Evolutionary conservation across 2,797 vertebrate genomes (phyloP).

Genomic region (Thunnus albacares): DNA sequence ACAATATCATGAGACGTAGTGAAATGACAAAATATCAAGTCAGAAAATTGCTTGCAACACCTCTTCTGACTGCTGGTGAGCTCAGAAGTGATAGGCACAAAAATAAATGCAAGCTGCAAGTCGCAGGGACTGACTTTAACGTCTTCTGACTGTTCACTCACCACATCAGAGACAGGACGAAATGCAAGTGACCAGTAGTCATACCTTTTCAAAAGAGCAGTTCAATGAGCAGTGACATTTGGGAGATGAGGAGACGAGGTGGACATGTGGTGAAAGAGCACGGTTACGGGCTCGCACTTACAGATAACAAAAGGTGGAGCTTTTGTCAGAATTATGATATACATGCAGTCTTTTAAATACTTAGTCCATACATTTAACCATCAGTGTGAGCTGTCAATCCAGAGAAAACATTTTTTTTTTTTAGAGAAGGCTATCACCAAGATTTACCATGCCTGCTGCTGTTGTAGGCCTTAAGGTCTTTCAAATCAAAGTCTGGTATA

Average conservation of each 20-base stretch:
- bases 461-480: not conserved
- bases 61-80: not conserved
- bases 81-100: not conserved
- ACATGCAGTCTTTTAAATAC: not conserved
- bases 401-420: not conserved
- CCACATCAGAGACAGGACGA: not conserved
- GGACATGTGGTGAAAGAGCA: conserved; percentile 2
- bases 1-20: not conserved
- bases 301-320: conserved; percentile 16
- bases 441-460: not conserved
- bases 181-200: conserved; percentile 5
- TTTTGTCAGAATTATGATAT: not conserved
- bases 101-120: conserved; percentile 2
- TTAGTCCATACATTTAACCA: not conserved
- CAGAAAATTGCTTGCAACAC: not conserved
- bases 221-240: conserved; percentile 53
- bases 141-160: conserved; percentile 39
- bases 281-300: not conserved
- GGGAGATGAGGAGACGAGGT: conserved; percentile 7
- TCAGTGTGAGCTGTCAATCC: not conserved
- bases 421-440: not conserved
- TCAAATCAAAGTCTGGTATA: not conserved
- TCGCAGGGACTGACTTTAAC: conserved; percentile 28
- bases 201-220: conserved; percentile 35
- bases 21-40: not conserved